Conservation (phyloP, 35 echinoderm and acorn worm genomes). For the Patiria miniata region DNA sequence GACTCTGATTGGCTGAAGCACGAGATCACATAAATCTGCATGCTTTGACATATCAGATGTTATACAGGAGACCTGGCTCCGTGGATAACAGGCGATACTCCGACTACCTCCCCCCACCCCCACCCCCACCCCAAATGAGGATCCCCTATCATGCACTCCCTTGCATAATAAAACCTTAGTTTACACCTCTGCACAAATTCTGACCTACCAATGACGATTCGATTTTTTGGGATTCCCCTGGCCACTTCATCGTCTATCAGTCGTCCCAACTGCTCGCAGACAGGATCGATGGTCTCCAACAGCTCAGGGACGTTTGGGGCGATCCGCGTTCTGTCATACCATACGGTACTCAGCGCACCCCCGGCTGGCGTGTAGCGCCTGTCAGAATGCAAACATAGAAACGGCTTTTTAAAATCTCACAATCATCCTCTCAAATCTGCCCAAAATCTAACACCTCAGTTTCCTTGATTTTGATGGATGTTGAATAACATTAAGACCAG, state of each 20-base stretch:
- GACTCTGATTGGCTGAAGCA: no score
- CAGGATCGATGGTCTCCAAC: constrained; percentile 52
- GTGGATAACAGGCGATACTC: no score
- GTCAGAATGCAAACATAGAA: neutral
- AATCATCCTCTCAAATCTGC: neutral
- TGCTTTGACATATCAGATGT: no score
- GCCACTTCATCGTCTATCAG: constrained; percentile 61
- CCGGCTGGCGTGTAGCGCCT: constrained; percentile 81
- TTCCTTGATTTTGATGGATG: neutral
- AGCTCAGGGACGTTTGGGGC: constrained; percentile 71
- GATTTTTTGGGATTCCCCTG: constrained; percentile 64
- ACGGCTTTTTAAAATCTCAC: neutral
- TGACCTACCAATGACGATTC: constrained; percentile 76
- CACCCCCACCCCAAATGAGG: no score
- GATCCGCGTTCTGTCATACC: constrained; percentile 81
- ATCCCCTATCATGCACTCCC: no score
- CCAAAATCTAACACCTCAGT: neutral
- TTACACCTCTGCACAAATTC: neutral
- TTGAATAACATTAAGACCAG: neutral
- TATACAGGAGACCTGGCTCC: no score
- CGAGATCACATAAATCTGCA: no score
- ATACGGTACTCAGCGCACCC: constrained; percentile 70
- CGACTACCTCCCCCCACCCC: no score
- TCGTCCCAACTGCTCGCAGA: constrained; percentile 65
- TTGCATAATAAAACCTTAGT: no score